Evolutionary conservation across 2,113 vertebrate genomes (phyloP).

Genomic region (Chascanopsetta lugubris): DNA sequence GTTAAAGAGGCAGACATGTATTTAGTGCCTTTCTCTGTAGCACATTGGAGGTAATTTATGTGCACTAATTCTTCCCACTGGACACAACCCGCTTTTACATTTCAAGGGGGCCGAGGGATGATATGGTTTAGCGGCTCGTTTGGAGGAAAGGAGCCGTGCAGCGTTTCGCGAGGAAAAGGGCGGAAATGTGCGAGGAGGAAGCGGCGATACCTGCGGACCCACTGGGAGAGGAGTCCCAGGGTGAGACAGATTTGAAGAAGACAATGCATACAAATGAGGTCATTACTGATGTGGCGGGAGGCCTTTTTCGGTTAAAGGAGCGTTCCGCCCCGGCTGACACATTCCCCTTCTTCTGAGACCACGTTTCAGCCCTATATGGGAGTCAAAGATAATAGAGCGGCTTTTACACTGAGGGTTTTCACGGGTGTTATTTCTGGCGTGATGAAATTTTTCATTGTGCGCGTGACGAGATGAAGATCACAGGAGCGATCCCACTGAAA

Average conservation of each 20-base stretch:
- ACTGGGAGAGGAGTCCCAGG: conserved; percentile 47
- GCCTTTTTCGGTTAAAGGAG: conserved; percentile 31
- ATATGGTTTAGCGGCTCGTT: conserved; percentile 19
- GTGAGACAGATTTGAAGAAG: conserved; percentile 63
- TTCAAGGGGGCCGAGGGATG: conserved; percentile 49
- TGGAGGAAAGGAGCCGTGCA: conserved; percentile 18
- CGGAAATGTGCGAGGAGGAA: conserved; percentile 6
- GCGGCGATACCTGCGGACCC: conserved; percentile 50
- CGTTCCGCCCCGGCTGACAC: background rate
- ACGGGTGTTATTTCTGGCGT: conserved; percentile 24
- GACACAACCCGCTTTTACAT: conserved; percentile 74
- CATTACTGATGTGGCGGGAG: conserved; percentile 66
- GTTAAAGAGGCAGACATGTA: conserved; percentile 32
- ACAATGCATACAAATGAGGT: conserved; percentile 79
- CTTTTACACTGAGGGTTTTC: conserved; percentile 11
- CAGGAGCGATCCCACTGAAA: conserved; percentile 17
- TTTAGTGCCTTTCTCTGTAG: conserved; percentile 25
- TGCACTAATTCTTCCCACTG: conserved; percentile 62
- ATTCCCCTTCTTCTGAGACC: conserved; percentile 9
- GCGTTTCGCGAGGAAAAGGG: conserved; percentile 12
- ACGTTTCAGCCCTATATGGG: conserved; percentile 17
- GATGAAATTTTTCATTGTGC: conserved; percentile 7
- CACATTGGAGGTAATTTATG: conserved; percentile 47
- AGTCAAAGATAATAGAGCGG: conserved; percentile 28
- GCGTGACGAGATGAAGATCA: conserved; percentile 20